phyloP scores from a whole-genome alignment of 2,797 vertebrate genomes.

The Leptoclinus maculatus region DNA sequence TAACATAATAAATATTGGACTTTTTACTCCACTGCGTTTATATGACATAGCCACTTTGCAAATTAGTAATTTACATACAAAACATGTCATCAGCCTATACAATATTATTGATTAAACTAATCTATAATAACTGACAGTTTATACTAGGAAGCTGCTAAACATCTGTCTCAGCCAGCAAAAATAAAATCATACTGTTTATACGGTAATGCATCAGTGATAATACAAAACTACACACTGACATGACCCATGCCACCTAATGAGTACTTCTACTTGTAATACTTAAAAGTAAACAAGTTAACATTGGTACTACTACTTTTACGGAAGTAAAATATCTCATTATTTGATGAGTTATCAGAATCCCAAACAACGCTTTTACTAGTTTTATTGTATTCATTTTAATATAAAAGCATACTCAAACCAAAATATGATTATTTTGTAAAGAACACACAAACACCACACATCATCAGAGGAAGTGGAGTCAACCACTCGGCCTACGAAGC shows the following conservation, averaged over 20 bases:
- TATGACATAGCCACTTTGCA: not conserved
- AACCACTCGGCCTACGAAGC: constrained; percentile 52
- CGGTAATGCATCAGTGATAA: not conserved
- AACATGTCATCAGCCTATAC: not conserved
- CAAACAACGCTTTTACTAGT: constrained; percentile 53
- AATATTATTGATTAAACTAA: not conserved
- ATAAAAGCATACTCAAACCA: constrained; percentile 79
- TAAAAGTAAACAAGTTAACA: not conserved
- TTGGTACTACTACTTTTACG: not conserved
- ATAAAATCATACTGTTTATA: not conserved
- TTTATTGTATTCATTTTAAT: constrained; percentile 80
- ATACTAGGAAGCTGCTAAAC: not conserved
- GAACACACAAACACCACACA: constrained; percentile 72
- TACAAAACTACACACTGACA: not conserved
- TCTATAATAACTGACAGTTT: not conserved
- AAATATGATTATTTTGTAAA: constrained; percentile 79
- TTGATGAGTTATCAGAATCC: constrained; percentile 34
- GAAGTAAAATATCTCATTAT: not conserved
- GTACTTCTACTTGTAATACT: not conserved
- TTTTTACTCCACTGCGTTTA: not conserved
- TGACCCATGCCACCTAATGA: not conserved
- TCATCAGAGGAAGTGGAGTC: constrained; percentile 61
- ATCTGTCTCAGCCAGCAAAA: not conserved
- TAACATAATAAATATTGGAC: not conserved
- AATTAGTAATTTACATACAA: not conserved